Base-by-base conservation (phyloP, 2,113 vertebrate species). In the Macquaria australasica region DNA sequence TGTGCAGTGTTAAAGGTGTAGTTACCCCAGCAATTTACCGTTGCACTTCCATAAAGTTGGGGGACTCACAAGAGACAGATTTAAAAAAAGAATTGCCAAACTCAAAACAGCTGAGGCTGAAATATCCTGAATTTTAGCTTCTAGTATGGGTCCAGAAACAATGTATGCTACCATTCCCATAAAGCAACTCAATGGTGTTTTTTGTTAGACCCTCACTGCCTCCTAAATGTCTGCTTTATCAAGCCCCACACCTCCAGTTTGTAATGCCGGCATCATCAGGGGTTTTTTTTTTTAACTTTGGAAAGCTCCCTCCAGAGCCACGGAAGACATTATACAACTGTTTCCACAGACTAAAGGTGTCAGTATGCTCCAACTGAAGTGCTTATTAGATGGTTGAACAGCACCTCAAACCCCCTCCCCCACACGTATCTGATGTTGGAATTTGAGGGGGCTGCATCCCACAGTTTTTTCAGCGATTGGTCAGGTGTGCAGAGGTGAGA, bases 1-100 rank as follows among this genome's bases (percentile, higher is more conserved):
- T 68, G 67, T 48, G 78, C 69, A 3, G 64, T 41, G 34, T 87
- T 78, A 77, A 69, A 34, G 3, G 45, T 23, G 34, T 11, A 34
- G 34, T 3, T 34, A 15, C 28, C 41, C 20, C 60, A 53, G 60
- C 5, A 10, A 16, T 81, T 53, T 31, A 48, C 8, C 56, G 18
- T 8, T 25, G 16, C 34, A 16, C 25, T 45, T 20, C 5, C n/a
- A 51, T 43, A 45, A 69, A 78, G 62, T 72, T 62, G 8, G 16
- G 21, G 4, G 58, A 55, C 11, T 83, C 72, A 16, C 48, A 60
- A 50, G 76, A 56, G 66, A 62, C 16, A 6, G 0, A 63, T 48
- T 23, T 45, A 34, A 7, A 55, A 48, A 45, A 58, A 10, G 0
- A 63, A 60, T 3, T 11, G 51, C 20, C 2, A 64, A 64, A 84